Base-by-base conservation (phyloP, 2,113 vertebrate species). In the Tetrax tetrax region DNA sequence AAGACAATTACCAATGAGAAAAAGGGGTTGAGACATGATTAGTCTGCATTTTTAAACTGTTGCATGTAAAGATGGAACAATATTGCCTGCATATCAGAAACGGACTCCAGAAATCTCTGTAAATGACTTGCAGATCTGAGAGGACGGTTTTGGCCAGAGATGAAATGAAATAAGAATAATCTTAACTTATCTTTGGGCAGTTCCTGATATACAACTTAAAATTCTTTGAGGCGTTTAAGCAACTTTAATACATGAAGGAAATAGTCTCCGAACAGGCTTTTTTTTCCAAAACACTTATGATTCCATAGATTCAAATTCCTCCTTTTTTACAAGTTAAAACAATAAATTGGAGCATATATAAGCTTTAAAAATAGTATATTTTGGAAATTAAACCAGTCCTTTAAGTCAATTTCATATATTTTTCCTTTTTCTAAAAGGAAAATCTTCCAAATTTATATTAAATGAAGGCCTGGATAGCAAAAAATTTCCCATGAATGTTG, bases 291-390 rank as follows among this genome's bases (percentile, higher is more conserved):
- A 68, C 57, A 96, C 70, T 95, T 97, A 65, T 79, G 93, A 96
- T 95, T 97, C 87, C 71, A 68, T 87, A 93, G 61, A 72, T 92
- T 97, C 81, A 96, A 91, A 93, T 96, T 88, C 33, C 43, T 75
- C 4, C 33, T 35, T 75, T 93, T 95, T 77, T 94, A 77, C 84
- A 95, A 97, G 91, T 94, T 74, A 94, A 94, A 98, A 96, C 74
- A 96, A 96, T 97, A 93, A 96, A 96, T 85, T 56, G 47, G n/a
- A 97, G 54, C 91, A 97, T 84, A 83, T 94, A 75, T 93, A 94
- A 96, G 45, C 64, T 97, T 97, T 97, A 96, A 56, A 74, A 96
- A 89, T 87, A 29, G 53, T 94, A 95, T 94, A 59, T 96, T 89
- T 69, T 68, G 47, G 87, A 95, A 85, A 88, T 65, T 74, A 85